A percentile compares a stretch with the other conserved stretches of the same genome.
These are phyloP conservation scores for Entomyzon cyanotis DNA, from an alignment of 2,113 vertebrate genomes.

Conservation along the genomic window DNA sequence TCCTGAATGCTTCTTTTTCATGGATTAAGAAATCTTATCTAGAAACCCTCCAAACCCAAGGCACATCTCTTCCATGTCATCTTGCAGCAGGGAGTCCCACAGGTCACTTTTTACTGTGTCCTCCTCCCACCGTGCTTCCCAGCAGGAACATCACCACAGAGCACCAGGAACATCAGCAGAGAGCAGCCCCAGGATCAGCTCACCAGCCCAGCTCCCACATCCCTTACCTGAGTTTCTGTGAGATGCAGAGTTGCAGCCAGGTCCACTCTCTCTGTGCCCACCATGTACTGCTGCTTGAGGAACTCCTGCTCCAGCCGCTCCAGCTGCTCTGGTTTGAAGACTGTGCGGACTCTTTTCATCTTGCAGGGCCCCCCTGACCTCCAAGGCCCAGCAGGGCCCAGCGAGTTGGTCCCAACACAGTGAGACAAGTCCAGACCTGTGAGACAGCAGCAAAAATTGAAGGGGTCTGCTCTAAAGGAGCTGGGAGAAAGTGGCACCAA, in stretches of 20 bases:
- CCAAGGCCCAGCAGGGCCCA: conserved; percentile 22
- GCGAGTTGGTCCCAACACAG: neutral
- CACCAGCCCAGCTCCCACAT: neutral
- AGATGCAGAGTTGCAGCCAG: conserved; percentile 76
- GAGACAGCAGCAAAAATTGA: neutral
- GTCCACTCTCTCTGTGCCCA: conserved; percentile 76
- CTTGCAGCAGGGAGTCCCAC: neutral
- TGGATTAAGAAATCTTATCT: neutral
- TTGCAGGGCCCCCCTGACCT: conserved; percentile 34
- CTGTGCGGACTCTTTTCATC: conserved; percentile 74
- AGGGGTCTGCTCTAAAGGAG: neutral
- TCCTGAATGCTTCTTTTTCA: neutral
- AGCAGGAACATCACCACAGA: neutral
- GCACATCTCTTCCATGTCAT: neutral
- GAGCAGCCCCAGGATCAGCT: neutral
- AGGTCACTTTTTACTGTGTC: fast-evolving
- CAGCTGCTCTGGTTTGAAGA: conserved; percentile 80
- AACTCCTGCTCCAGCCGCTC: conserved; percentile 78
- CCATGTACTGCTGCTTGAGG: conserved; percentile 80
- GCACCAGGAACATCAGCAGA: neutral
- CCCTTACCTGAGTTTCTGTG: conserved; percentile 78
- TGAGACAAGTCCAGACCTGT: conserved; percentile 63
- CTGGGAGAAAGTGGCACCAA: neutral
- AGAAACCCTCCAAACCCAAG: neutral
- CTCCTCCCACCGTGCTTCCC: neutral